These are phyloP conservation scores for Cetonia aurata DNA, from an alignment of 2,888 invertebrate species.

Conservation along the genomic window DNA sequence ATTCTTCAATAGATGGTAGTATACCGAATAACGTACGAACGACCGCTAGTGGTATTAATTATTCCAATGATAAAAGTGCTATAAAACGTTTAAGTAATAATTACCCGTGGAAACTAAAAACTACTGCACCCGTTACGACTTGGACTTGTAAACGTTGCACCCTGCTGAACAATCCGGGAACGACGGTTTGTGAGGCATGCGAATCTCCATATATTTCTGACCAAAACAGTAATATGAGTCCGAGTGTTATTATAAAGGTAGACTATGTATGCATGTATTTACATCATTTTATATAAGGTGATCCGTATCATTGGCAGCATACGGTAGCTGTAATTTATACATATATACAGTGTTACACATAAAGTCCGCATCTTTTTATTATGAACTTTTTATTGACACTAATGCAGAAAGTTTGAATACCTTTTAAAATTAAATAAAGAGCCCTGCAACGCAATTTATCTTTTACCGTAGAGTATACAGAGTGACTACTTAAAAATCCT, in stretches of 20 bases:
- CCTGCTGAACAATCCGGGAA: conserved; percentile 76
- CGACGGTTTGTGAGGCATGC: conserved; percentile 81
- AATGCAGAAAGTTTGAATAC: too few relatives aligned
- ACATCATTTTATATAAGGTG: too few relatives aligned
- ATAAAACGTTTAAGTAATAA: conserved; percentile 52
- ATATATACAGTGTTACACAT: too few relatives aligned
- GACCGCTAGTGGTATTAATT: conserved; percentile 65
- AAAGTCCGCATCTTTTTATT: too few relatives aligned
- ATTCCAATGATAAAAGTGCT: conserved; percentile 51
- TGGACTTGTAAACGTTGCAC: conserved; percentile 85
- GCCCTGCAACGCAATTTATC: too few relatives aligned
- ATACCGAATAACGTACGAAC: conserved; percentile 62
- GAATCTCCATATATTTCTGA: conserved; percentile 72
- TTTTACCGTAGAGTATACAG: too few relatives aligned
- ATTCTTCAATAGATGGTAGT: conserved; percentile 58
- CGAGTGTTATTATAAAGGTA: conserved; percentile 67
- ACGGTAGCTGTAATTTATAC: too few relatives aligned
- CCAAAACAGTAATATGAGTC: conserved; percentile 64
- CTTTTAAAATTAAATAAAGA: too few relatives aligned
- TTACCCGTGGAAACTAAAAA: conserved; percentile 62
- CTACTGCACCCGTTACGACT: conserved; percentile 58
- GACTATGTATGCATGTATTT: conserved; percentile 3
- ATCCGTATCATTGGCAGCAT: too few relatives aligned
- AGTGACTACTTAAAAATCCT: too few relatives aligned
- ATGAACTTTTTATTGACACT: too few relatives aligned